Evolutionary conservation across 1,140 invertebrate species (phyloP).

Genomic region (Archivesica marissinica): DNA sequence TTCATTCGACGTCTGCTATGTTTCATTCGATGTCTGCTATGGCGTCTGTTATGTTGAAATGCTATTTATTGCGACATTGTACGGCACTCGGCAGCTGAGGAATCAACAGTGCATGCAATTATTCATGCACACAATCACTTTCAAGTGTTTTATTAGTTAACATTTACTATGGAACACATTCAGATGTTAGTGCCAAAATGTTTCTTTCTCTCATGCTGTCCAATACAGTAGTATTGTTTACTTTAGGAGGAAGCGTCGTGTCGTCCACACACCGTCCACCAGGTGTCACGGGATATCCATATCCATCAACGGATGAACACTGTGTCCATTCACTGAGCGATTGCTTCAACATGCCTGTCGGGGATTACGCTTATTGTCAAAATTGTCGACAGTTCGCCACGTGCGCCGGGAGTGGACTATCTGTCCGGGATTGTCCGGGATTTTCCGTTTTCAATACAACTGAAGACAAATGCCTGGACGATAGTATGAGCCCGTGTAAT

Average conservation of each 20-base stretch:
- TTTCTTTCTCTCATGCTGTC: too few relatives aligned
- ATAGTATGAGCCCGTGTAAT: too few relatives aligned
- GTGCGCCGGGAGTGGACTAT: constrained; percentile 63
- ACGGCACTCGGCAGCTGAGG: too few relatives aligned
- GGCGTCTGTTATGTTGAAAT: too few relatives aligned
- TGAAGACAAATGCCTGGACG: constrained; percentile 18
- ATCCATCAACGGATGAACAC: constrained; percentile 31
- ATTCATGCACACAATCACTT: too few relatives aligned
- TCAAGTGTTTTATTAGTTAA: too few relatives aligned
- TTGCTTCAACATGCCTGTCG: constrained; percentile 7
- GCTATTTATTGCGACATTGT: too few relatives aligned
- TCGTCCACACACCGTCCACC: neutral
- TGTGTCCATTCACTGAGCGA: constrained; percentile 47
- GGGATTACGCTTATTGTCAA: constrained; percentile 57
- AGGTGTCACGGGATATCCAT: neutral
- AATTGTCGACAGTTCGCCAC: constrained; percentile 62
- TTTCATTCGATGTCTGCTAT: too few relatives aligned
- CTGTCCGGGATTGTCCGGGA: constrained; percentile 40
- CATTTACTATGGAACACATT: too few relatives aligned
- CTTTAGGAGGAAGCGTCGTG: neutral
- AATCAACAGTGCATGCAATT: too few relatives aligned
- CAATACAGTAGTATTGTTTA: neutral
- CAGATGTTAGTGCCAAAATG: too few relatives aligned
- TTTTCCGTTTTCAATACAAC: constrained; percentile 33
- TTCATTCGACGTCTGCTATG: too few relatives aligned